These are phyloP conservation scores for Nothobranchius kuhntae DNA, from an alignment of 2,113 vertebrate species.

Conservation along the genomic window DNA sequence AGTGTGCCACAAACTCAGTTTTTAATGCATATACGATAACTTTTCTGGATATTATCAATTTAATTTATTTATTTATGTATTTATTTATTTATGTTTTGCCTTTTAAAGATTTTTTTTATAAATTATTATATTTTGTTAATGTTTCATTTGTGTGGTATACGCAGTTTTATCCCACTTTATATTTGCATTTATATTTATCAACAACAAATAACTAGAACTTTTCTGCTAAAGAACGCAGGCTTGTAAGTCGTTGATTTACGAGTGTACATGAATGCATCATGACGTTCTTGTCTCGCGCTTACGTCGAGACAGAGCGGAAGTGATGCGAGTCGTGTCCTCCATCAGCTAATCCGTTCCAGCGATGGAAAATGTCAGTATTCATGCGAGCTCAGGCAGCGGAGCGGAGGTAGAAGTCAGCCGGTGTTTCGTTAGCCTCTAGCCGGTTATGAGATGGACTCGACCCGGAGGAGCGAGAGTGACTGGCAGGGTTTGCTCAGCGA, in stretches of 20 bases:
- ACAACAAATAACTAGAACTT: not conserved
- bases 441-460: conserved; percentile 73
- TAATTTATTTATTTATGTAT: too few species aligned
- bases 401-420: not conserved
- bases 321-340: conserved; percentile 26
- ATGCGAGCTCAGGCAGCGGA: not conserved
- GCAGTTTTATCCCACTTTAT: too few species aligned
- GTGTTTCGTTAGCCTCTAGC: not conserved
- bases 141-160: too few species aligned
- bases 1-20: too few species aligned
- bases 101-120: too few species aligned
- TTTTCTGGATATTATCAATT: too few species aligned
- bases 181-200: too few species aligned
- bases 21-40: too few species aligned
- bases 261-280: conserved; percentile 33
- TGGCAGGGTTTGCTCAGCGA: conserved; percentile 92
- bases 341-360: conserved; percentile 41
- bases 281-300: conserved; percentile 8
- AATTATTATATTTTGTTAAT: too few species aligned
- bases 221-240: not conserved
- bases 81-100: too few species aligned
- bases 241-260: not conserved
- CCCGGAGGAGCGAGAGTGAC: conserved; percentile 86
- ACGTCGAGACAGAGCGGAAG: conserved; percentile 49
- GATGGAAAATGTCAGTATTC: conserved; percentile 23